These are phyloP conservation scores for Cyrtonyx montezumae DNA, from an alignment of 2,113 vertebrate species.

Conservation along the genomic window DNA sequence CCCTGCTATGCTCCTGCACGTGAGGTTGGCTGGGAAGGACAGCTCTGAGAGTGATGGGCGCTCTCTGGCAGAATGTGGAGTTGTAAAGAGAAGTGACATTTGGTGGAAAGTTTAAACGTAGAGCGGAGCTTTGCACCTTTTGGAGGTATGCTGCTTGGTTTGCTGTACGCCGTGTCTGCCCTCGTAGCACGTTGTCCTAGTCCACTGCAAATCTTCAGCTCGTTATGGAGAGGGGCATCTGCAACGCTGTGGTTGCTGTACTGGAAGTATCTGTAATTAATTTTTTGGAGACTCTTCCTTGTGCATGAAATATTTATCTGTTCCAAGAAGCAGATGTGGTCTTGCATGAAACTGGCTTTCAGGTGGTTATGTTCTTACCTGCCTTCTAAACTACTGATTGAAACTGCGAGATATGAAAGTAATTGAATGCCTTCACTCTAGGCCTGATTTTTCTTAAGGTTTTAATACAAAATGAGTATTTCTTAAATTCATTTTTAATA, in stretches of 20 bases:
- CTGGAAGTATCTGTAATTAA: neutral
- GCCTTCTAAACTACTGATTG: neutral
- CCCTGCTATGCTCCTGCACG: rapidly evolving
- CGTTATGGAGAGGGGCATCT: neutral
- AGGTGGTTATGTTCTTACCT: neutral
- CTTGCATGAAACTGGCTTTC: neutral
- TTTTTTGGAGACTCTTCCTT: neutral
- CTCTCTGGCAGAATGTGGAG: neutral
- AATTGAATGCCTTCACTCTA: neutral
- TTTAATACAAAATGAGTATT: neutral
- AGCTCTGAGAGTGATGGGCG: neutral
- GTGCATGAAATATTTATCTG: neutral
- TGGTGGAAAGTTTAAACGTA: neutral
- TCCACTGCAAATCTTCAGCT: neutral
- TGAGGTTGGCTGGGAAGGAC: neutral
- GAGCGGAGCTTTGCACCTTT: neutral
- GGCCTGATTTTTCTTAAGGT: neutral
- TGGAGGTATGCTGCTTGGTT: neutral
- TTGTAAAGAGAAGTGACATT: neutral
- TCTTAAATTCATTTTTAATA: neutral
- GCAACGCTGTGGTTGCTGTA: neutral
- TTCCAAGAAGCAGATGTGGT: neutral
- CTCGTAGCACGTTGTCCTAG: neutral
- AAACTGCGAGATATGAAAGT: neutral
- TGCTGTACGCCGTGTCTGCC: neutral